Evolutionary conservation across 2,797 vertebrate species (phyloP).

Genomic region (Iguana delicatissima): DNA sequence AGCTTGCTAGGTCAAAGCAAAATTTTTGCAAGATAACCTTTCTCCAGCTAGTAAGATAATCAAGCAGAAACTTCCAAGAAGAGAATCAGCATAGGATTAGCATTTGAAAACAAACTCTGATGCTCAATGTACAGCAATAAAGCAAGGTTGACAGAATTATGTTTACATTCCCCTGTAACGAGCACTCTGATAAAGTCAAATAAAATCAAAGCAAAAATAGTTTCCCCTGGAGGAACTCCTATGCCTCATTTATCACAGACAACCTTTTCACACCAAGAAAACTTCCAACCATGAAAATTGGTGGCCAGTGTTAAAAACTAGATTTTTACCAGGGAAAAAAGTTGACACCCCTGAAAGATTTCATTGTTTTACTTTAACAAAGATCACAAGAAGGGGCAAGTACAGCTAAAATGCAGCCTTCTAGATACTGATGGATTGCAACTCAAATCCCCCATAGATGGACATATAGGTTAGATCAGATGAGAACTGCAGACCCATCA

Average conservation of each 20-base stretch:
- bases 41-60: neutral
- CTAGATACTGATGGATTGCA: neutral
- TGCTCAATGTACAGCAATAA: neutral
- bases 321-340: neutral
- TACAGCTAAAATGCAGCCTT: neutral
- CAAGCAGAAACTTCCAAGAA: neutral
- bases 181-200: neutral
- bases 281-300: neutral
- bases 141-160: neutral
- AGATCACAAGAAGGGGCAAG: neutral
- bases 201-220: neutral
- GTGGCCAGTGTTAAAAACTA: neutral
- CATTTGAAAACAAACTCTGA: neutral
- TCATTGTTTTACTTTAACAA: neutral
- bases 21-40: neutral
- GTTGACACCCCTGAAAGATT: neutral
- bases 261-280: neutral
- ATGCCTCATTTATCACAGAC: neutral
- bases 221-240: neutral
- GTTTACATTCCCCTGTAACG: neutral
- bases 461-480: neutral
- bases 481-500: neutral
- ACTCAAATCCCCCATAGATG: neutral
- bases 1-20: neutral
- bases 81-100: neutral